A percentile compares a stretch with the other conserved stretches of the same genome.
These are phyloP conservation scores for Hypercompe scribonia DNA, from an alignment of 2,888 invertebrate genomes.

Conservation along the genomic window DNA sequence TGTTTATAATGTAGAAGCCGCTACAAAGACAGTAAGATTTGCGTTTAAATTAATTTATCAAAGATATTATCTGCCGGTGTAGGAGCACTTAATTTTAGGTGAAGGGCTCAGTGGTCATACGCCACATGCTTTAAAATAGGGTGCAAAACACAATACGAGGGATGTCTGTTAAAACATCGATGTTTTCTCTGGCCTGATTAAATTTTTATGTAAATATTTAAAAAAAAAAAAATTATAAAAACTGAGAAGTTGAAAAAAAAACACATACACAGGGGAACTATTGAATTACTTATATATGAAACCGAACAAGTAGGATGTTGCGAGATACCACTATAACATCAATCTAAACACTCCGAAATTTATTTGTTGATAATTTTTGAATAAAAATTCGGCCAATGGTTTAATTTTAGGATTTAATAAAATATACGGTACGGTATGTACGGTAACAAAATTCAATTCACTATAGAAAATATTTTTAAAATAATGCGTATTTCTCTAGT, in stretches of 20 bases:
- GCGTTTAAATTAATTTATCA: conserved; percentile 30
- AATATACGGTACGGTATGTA: too few species aligned
- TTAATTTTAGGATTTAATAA: background rate
- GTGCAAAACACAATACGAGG: conserved; percentile 36
- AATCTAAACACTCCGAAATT: background rate
- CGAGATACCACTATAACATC: background rate
- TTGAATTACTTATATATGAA: too few species aligned
- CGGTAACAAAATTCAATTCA: background rate
- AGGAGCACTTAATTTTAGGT: conserved; percentile 66
- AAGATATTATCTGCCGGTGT: conserved; percentile 49
- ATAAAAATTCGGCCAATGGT: background rate
- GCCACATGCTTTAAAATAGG: conserved; percentile 56
- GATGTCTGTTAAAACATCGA: conserved; percentile 19
- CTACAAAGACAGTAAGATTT: background rate
- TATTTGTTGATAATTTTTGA: background rate
- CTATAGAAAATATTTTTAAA: too few species aligned
- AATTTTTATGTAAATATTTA: background rate
- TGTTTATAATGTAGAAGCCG: too few species aligned
- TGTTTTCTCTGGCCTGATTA: background rate
- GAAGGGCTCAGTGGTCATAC: conserved; percentile 58
- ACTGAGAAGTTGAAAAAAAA: too few species aligned
- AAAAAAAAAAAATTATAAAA: too few species aligned
- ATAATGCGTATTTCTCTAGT: too few species aligned
- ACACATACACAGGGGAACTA: too few species aligned
- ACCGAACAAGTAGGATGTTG: too few species aligned